Percentiles rank a stretch among this genome's conserved stretches.
Conservation (phyloP, 2,113 vertebrate genomes). For the Phyllostomus discolor region DNA sequence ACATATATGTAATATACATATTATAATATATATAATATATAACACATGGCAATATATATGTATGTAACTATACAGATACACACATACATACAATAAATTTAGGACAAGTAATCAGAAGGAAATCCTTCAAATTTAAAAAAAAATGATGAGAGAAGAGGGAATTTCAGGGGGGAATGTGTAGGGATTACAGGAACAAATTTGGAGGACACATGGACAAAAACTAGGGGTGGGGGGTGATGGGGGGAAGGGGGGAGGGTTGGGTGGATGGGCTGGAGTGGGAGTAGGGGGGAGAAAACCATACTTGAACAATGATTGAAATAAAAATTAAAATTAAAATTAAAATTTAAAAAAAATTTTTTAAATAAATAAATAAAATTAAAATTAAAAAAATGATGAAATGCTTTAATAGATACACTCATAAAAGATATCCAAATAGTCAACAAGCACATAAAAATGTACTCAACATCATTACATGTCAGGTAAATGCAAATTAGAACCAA, state of each 20-base stretch:
- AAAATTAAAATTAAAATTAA: too few species aligned
- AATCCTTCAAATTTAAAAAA: not conserved
- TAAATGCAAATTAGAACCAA: constrained; percentile 7
- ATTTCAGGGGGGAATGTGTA: too few species aligned
- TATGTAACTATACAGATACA: not conserved
- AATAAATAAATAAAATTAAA: too few species aligned
- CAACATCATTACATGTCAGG: not conserved
- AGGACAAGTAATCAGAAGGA: not conserved
- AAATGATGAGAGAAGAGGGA: too few species aligned
- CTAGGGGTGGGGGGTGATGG: too few species aligned
- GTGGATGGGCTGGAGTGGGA: too few species aligned
- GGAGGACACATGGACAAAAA: too few species aligned
- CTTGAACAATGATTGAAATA: too few species aligned
- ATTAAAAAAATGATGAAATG: not conserved
- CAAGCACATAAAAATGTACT: not conserved
- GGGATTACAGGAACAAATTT: too few species aligned
- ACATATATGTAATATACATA: not conserved
- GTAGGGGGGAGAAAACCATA: too few species aligned
- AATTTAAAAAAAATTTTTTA: too few species aligned
- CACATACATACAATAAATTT: not conserved
- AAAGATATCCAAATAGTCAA: not conserved
- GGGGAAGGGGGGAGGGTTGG: too few species aligned
- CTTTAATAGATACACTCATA: not conserved
- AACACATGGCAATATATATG: not conserved
- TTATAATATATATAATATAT: not conserved